Evolutionary conservation across 2,113 vertebrate genomes (phyloP).

Genomic region (Sus scrofa): DNA sequence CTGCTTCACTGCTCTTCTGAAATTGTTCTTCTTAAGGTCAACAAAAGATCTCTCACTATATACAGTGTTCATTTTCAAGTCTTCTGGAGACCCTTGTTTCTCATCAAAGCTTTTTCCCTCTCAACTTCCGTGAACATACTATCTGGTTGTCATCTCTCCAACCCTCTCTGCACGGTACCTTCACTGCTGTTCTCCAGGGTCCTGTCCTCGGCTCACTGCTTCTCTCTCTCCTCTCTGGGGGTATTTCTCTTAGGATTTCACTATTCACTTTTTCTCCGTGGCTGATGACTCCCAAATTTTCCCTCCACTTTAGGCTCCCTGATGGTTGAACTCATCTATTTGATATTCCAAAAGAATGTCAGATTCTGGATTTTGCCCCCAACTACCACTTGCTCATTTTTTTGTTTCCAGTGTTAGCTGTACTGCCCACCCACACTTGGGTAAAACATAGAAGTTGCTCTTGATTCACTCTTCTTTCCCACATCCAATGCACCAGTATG

Average conservation of each 20-base stretch:
- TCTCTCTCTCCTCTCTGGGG: too few species aligned
- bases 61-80: neutral
- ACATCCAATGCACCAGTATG: too few species aligned
- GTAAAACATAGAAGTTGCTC: neutral
- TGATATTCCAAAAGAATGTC: neutral
- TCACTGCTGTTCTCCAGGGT: neutral
- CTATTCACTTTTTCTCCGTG: accelerated
- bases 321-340: neutral
- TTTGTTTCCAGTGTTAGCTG: neutral
- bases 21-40: neutral
- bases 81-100: neutral
- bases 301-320: neutral
- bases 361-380: neutral
- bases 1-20: neutral
- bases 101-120: neutral
- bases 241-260: neutral
- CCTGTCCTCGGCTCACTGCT: neutral
- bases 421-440: neutral
- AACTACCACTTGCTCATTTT: neutral
- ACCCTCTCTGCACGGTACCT: accelerated
- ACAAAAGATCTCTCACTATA: neutral
- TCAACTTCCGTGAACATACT: neutral
- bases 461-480: neutral
- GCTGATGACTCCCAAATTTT: neutral
- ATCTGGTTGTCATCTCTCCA: neutral